Conservation (phyloP, 2,888 invertebrate genomes). For the Aphodius sticticus region DNA sequence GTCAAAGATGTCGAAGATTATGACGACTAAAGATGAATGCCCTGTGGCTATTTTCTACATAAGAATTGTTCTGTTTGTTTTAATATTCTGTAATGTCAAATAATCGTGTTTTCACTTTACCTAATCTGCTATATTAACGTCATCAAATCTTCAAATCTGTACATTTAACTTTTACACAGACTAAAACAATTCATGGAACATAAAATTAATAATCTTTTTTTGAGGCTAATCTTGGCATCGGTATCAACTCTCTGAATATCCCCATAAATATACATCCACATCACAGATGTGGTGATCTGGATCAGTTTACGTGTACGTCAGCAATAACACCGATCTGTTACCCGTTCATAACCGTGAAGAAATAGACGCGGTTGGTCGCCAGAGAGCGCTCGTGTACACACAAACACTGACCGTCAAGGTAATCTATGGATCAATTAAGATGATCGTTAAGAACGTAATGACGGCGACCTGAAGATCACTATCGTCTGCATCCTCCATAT, state of each 20-base stretch:
- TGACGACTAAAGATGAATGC: too few species aligned
- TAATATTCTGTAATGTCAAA: too few species aligned
- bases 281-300: not conserved
- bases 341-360: slow-evolving; percentile 7
- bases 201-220: too few species aligned
- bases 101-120: too few species aligned
- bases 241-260: not conserved
- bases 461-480: slow-evolving; percentile 20
- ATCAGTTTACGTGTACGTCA: not conserved
- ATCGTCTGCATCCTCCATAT: slow-evolving; percentile 25
- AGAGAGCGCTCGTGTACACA: slow-evolving; percentile 9
- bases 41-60: too few species aligned
- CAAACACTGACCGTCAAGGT: slow-evolving; percentile 21
- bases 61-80: too few species aligned
- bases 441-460: slow-evolving; percentile 25
- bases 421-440: slow-evolving; percentile 25
- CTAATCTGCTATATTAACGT: too few species aligned
- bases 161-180: too few species aligned
- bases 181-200: too few species aligned
- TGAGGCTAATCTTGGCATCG: too few species aligned
- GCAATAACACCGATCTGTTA: not conserved
- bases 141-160: too few species aligned
- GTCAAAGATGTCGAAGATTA: too few species aligned
- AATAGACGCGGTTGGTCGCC: slow-evolving; percentile 8
- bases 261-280: not conserved